phyloP scores from a whole-genome alignment of 1,140 invertebrate species.

The Physella acuta region DNA sequence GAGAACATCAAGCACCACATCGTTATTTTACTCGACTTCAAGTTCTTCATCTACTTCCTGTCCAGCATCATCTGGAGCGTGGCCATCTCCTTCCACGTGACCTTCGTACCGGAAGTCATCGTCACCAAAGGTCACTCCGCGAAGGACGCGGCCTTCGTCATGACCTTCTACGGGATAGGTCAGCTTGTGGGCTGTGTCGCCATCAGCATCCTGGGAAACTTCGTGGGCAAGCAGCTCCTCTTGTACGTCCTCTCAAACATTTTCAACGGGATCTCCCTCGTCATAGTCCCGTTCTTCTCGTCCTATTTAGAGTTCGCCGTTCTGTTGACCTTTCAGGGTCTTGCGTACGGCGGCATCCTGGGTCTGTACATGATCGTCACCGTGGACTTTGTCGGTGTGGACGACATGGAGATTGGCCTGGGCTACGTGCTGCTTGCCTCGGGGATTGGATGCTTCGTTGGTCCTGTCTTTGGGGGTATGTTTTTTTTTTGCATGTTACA shows the following conservation, averaged over 20 bases:
- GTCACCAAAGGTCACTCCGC: constrained; percentile 29
- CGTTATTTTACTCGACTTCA: constrained; percentile 31
- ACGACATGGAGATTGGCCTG: constrained; percentile 38
- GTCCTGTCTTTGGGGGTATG: constrained; percentile 48
- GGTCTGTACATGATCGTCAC: constrained; percentile 41
- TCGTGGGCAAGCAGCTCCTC: constrained; percentile 33
- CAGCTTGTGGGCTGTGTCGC: constrained; percentile 37
- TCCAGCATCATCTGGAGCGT: constrained; percentile 46
- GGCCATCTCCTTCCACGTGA: constrained; percentile 32
- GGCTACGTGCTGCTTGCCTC: constrained; percentile 47
- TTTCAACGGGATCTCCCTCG: constrained; percentile 28
- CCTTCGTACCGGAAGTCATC: constrained; percentile 40
- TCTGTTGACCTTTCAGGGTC: constrained; percentile 30
- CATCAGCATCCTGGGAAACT: constrained; percentile 39
- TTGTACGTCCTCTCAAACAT: constrained; percentile 39
- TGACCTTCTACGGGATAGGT: constrained; percentile 36
- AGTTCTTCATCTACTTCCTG: constrained; percentile 40
- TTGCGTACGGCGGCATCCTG: constrained; percentile 41
- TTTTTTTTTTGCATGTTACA: background rate
- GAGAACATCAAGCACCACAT: constrained; percentile 23
- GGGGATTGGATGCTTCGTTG: constrained; percentile 43
- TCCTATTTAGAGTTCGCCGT: constrained; percentile 22
- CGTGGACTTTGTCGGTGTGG: constrained; percentile 37
- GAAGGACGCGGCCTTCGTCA: constrained; percentile 30
- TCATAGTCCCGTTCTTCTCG: constrained; percentile 29